A percentile compares a stretch with the other conserved stretches of the same genome.
These are phyloP conservation scores for Ancistrus triradiatus DNA, from an alignment of 2,113 vertebrate species.

Conservation along the genomic window DNA sequence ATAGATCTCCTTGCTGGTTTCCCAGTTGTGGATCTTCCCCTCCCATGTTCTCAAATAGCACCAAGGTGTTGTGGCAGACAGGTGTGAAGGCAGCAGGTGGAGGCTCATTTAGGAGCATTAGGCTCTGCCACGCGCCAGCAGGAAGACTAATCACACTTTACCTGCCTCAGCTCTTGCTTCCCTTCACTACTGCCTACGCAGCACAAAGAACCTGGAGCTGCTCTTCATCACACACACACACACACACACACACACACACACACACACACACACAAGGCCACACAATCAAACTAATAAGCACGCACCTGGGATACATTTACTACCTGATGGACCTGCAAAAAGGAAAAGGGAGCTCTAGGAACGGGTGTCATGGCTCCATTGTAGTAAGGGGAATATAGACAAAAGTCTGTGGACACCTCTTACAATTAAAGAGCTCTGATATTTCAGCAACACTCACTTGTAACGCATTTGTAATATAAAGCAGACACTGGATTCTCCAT, in stretches of 20 bases:
- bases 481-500: too few relatives aligned
- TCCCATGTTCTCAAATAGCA: constrained; percentile 5
- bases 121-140: constrained; percentile 65
- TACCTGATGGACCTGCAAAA: constrained; percentile 60
- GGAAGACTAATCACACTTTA: constrained; percentile 71
- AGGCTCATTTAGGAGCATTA: constrained; percentile 70
- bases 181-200: constrained; percentile 55
- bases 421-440: too few relatives aligned
- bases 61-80: constrained; percentile 48
- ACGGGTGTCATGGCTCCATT: not conserved
- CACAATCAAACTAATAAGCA: constrained; percentile 16
- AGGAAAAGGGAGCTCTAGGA: constrained; percentile 9
- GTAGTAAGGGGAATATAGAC: constrained; percentile 7
- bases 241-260: constrained; percentile 48
- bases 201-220: constrained; percentile 56
- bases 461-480: too few relatives aligned
- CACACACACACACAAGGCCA: constrained; percentile 48
- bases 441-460: too few relatives aligned
- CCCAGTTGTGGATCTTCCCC: not conserved
- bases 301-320: constrained; percentile 70
- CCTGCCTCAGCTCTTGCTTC: constrained; percentile 50
- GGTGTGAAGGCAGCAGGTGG: constrained; percentile 75
- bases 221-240: constrained; percentile 64
- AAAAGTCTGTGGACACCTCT: too few relatives aligned
- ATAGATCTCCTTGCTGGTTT: constrained; percentile 43